Evolutionary conservation across 2,797 vertebrate genomes (phyloP).

Genomic region (Limnodromus scolopaceus): DNA sequence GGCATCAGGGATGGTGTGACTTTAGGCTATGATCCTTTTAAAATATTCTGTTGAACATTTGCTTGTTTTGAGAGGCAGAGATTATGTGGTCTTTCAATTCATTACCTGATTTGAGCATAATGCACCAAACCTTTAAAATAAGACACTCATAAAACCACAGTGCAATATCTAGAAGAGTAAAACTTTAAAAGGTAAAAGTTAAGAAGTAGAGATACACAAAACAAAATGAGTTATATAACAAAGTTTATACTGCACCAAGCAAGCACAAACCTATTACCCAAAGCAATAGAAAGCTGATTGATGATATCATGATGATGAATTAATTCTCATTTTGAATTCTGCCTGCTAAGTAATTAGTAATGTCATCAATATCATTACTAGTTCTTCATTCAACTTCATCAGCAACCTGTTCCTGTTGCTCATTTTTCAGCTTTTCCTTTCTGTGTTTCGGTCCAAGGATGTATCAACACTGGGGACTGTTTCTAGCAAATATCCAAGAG

Average conservation of each 20-base stretch:
- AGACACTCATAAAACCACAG: background rate
- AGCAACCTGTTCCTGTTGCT: conserved; percentile 47
- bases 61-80: background rate
- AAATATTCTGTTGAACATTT: background rate
- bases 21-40: background rate
- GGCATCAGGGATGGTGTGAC: background rate
- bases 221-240: background rate
- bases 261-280: conserved; percentile 2
- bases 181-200: background rate
- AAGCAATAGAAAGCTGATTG: conserved; percentile 52
- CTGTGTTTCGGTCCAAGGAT: conserved; percentile 6
- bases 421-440: conserved; percentile 52
- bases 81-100: background rate
- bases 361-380: conserved; percentile 66
- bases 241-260: background rate
- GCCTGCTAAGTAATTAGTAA: conserved; percentile 71
- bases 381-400: conserved; percentile 62
- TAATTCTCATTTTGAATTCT: conserved; percentile 72
- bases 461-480: background rate
- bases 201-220: background rate
- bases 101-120: background rate
- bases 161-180: background rate
- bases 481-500: conserved; percentile 22
- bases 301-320: conserved; percentile 69
- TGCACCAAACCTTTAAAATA: background rate